Conservation (phyloP, 2,113 vertebrate species). For the Labeo catla region DNA sequence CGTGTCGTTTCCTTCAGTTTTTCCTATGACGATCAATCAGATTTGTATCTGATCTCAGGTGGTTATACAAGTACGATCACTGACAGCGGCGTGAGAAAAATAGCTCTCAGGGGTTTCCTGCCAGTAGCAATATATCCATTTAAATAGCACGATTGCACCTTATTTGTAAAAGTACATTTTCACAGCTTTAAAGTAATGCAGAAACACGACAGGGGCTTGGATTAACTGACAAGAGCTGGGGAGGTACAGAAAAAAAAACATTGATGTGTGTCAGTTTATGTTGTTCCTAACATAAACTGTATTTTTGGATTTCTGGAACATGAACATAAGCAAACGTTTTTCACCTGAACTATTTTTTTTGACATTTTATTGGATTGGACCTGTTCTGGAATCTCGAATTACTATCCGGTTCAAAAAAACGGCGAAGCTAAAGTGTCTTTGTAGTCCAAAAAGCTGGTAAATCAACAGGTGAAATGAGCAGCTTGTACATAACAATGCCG, state of each 20-base stretch:
- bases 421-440: neutral
- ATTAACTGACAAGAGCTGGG: slow-evolving; percentile 3
- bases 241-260: neutral
- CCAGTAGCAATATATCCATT: slow-evolving; percentile 45
- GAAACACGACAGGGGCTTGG: slow-evolving; percentile 31
- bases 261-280: too few relatives aligned
- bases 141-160: slow-evolving; percentile 55
- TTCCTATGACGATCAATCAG: neutral
- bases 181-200: slow-evolving; percentile 57
- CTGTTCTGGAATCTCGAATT: neutral
- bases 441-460: neutral
- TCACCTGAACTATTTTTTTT: neutral
- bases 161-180: slow-evolving; percentile 48
- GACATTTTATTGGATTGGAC: neutral
- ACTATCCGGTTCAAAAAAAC: neutral
- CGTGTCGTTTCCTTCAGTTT: slow-evolving; percentile 5
- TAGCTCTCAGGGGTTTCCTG: slow-evolving; percentile 26
- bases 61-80: neutral
- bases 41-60: slow-evolving; percentile 33
- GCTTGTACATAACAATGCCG: neutral
- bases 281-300: neutral
- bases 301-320: too few relatives aligned
- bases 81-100: slow-evolving; percentile 20
- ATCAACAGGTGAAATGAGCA: neutral
- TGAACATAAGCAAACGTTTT: neutral